Conservation (phyloP, 2,113 vertebrate species). For the Zapus hudsonius region DNA sequence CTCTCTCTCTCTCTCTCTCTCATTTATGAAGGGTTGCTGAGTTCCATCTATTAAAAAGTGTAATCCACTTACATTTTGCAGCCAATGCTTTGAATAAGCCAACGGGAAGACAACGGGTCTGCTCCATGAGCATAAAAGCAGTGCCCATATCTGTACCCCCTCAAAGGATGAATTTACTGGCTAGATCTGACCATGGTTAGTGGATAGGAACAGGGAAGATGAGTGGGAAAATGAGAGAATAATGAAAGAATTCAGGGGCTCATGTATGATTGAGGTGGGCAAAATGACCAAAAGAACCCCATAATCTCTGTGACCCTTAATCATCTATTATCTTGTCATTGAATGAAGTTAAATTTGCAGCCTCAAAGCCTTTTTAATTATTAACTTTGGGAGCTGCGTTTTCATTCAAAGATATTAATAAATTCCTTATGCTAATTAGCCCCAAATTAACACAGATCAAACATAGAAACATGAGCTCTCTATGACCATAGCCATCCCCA, state of each 20-base stretch:
- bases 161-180: conserved; percentile 19
- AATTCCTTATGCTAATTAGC: conserved; percentile 83
- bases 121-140: not conserved
- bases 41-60: not conserved
- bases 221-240: conserved; percentile 8
- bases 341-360: conserved; percentile 56
- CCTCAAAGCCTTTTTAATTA: conserved; percentile 78
- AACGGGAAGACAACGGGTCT: not conserved
- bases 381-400: conserved; percentile 79
- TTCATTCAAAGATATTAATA: conserved; percentile 79
- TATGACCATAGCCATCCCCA: conserved; percentile 47
- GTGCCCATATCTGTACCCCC: not conserved
- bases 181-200: not conserved
- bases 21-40: not conserved
- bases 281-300: conserved; percentile 5
- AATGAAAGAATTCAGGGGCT: conserved; percentile 7
- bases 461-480: conserved; percentile 58
- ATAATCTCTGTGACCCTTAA: conserved; percentile 42
- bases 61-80: not conserved
- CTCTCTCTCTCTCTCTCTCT: no score
- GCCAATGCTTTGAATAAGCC: not conserved
- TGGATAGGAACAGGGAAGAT: not conserved
- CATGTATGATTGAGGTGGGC: not conserved
- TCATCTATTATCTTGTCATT: conserved; percentile 59
- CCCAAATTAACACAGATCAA: conserved; percentile 80